Conservation (phyloP, 92 coral and sea anemone species). For the Montipora capitata region DNA sequence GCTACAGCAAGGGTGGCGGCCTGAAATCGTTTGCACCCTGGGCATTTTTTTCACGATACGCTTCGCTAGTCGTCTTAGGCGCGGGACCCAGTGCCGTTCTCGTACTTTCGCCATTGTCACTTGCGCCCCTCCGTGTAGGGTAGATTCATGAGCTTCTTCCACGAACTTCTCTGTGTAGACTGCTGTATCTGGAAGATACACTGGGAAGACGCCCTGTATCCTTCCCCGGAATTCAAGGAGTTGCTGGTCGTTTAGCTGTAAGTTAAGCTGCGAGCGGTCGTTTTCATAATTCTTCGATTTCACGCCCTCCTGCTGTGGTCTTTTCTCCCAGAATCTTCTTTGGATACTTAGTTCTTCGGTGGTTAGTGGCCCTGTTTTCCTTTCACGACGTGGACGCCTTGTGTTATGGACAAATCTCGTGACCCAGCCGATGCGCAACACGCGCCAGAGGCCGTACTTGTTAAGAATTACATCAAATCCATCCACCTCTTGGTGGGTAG, state of each 20-base stretch:
- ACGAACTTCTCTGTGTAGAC: neutral
- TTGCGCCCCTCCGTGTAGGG: neutral
- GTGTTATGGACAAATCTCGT: neutral
- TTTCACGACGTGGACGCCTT: neutral
- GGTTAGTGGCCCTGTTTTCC: neutral
- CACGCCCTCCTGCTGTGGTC: neutral
- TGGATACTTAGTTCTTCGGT: neutral
- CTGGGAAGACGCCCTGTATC: neutral
- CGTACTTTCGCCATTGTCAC: neutral
- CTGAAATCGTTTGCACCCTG: neutral
- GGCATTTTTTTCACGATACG: neutral
- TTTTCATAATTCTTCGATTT: neutral
- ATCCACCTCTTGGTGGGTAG: slow-evolving; percentile 10
- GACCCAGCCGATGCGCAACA: slow-evolving; percentile 3
- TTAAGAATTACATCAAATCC: slow-evolving; percentile 31
- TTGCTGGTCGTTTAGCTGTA: neutral
- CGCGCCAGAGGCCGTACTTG: slow-evolving; percentile 7
- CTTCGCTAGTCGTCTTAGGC: neutral
- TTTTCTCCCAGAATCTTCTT: neutral
- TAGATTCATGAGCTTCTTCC: neutral
- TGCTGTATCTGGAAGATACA: neutral
- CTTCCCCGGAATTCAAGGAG: neutral
- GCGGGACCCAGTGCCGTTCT: neutral
- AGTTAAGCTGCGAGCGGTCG: neutral
- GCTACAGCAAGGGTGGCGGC: slow-evolving; percentile 1